phyloP scores from a whole-genome alignment of 2,888 invertebrate genomes.

The Drosophila heteroneura region DNA sequence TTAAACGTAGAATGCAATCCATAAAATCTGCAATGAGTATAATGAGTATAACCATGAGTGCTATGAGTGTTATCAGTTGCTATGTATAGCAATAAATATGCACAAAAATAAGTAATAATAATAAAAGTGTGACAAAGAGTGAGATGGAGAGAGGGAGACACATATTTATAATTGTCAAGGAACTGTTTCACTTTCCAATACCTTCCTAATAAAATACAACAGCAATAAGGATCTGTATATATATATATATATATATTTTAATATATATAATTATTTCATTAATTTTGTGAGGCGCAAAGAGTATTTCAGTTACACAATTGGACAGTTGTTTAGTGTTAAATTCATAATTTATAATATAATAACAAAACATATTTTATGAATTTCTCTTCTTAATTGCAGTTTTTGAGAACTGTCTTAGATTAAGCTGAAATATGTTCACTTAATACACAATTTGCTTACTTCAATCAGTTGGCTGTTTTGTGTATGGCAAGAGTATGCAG shows the following conservation, averaged over 20 bases:
- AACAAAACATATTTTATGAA: background rate
- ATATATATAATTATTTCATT: background rate
- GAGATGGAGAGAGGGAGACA: background rate
- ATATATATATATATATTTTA: no score
- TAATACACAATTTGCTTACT: no score
- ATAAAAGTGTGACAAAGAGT: background rate
- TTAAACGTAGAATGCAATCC: background rate
- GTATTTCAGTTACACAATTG: background rate
- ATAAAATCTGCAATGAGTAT: background rate
- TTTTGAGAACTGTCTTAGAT: background rate
- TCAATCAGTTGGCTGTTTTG: no score
- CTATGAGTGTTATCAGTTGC: background rate
- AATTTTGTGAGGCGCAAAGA: background rate
- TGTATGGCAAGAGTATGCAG: slow-evolving; percentile 9
- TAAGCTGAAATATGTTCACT: background rate
- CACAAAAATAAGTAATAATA: background rate
- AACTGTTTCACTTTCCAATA: background rate
- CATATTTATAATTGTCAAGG: background rate
- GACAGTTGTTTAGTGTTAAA: background rate
- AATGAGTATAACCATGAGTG: background rate
- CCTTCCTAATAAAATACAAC: background rate
- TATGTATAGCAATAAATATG: background rate
- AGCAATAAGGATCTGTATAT: background rate
- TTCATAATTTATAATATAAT: background rate
- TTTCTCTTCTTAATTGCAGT: background rate